A percentile compares a stretch with the other conserved stretches of the same genome.
These are phyloP conservation scores for Athene cunicularia DNA, from an alignment of 2,113 vertebrate genomes.

Conservation along the genomic window DNA sequence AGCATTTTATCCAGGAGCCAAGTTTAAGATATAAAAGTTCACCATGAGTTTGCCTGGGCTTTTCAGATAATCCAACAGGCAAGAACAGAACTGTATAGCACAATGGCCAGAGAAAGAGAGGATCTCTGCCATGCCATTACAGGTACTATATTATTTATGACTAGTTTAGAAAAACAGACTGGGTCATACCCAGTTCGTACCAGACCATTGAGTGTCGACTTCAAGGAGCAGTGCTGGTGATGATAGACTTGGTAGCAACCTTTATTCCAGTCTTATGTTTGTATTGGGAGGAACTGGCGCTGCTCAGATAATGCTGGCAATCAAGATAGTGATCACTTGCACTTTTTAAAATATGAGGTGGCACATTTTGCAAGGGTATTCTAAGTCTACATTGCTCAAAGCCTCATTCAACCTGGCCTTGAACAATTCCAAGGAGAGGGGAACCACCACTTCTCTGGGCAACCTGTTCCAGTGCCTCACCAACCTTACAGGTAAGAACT, in stretches of 20 bases:
- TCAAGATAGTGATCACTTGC: not conserved
- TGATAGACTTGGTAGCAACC: no score
- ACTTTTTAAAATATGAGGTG: not conserved
- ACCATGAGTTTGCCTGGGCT: not conserved
- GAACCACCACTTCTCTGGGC: no score
- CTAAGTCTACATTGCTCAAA: not conserved
- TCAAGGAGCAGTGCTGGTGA: not conserved
- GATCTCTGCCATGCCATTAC: fast-evolving
- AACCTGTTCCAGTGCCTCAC: no score
- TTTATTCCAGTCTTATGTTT: not conserved
- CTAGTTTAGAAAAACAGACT: not conserved
- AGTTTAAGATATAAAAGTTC: not conserved
- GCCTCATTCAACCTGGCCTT: no score
- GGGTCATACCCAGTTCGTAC: not conserved
- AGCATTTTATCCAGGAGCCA: not conserved
- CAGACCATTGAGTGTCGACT: not conserved
- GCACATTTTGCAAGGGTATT: not conserved
- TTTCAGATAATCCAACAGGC: not conserved
- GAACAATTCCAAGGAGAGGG: no score
- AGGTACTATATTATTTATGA: not conserved
- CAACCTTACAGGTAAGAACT: no score
- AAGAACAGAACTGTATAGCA: not conserved
- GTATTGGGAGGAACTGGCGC: not conserved
- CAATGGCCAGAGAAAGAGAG: not conserved
- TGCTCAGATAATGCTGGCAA: not conserved